Evolutionary conservation across 2,888 invertebrate genomes (phyloP), one percentile per base, ranked within the genome.

Genomic region (Volucella bombylans): DNA sequence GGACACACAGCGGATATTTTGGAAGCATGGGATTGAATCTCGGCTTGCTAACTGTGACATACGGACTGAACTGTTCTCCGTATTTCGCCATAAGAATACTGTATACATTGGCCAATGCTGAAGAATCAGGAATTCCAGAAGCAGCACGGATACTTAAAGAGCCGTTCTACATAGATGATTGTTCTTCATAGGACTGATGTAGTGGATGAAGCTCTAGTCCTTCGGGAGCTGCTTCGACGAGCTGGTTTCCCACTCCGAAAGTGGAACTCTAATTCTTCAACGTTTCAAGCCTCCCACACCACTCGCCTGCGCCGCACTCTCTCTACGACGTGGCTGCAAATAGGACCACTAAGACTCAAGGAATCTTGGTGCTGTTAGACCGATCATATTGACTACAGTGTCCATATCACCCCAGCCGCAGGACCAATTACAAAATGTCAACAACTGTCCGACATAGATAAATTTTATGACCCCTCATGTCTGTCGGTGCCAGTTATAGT

Each of bases 61-160:
- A 83, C 39, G 78, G 81, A 0, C 47, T 77, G 47, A 81, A 72
- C 23, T 83, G 80, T 43, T 76, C 77, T 31, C 80, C 73, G 8
- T 73, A 77, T 39, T 39, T 82, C 1, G 64, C 82, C 0, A 74
- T 82, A 8, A 82, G 76, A 47, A 76, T 80, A n/a, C 41, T 82
- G 8, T 57, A 86, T 9, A 71, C 65, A 1, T 45, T 86, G 9
- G 78, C 78, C 9, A 47, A n/a, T 10, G 76, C 67, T 23, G 49
- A 68, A 47, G 57, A 72, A 15, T 43, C 31, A 6, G 49, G 62
- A 9, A 82, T 47, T 76, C 79, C 79, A 10, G 67, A 49, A 64
- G 74, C 82, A 10, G 69, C 82, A 8, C 41, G 62, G 18, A 59
- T 59, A 3, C 47, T 62, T 11, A 10, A 23, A 23, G 47, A 47